Evolutionary conservation across 1,140 invertebrate species (phyloP), one percentile per base, ranked within the genome.

Genomic region (Halesus radiatus): DNA sequence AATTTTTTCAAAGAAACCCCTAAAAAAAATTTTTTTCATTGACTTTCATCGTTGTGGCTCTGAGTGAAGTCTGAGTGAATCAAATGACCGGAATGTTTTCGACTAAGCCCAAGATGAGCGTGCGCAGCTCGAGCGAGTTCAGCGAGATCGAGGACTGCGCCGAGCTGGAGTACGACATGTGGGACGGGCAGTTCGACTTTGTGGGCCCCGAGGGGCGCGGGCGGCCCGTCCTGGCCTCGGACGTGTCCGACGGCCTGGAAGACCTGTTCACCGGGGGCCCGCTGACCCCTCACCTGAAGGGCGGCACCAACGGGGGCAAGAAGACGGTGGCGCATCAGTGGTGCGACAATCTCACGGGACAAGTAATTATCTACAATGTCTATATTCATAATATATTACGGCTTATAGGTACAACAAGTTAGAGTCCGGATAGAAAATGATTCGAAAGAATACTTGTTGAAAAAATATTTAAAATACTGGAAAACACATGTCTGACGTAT

Each of bases 161-260:
- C 78, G 93, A 93, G 80, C 89, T 95, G 85, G 94, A 95, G 86
- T 95, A 94, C 87, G 95, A 96, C 86, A 92, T 96, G 91, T 96
- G 95, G 94, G 94, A 95, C 85, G 95, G 95, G 60, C 95, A 96
- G 89, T 96, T 96, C 86, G 93, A 95, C 87, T 95, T 96, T 86
- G 91, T 94, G 81, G 94, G 94, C n/a, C 88, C 88, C n/a, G 89
- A 89, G 83, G 87, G 85, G 5, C 85, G 87, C 6, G 87, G 85
- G 6, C 85, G 87, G 10, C 85, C 74, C 15, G 84, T 84, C 6
- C 85, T 84, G 68, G 85, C 85, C 76, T 88, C 87, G 53, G 87
- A 87, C 81, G 82, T 80, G 15, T 87, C 86, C 64, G 84, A 88
- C 52, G 87, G 87, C 13, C 75, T 82, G 20, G 89, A 90, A 80